Percentiles rank a stretch among this genome's conserved stretches.
phyloP scores from a whole-genome alignment of 1,140 invertebrate species.

The Chironomus striatipennis region DNA sequence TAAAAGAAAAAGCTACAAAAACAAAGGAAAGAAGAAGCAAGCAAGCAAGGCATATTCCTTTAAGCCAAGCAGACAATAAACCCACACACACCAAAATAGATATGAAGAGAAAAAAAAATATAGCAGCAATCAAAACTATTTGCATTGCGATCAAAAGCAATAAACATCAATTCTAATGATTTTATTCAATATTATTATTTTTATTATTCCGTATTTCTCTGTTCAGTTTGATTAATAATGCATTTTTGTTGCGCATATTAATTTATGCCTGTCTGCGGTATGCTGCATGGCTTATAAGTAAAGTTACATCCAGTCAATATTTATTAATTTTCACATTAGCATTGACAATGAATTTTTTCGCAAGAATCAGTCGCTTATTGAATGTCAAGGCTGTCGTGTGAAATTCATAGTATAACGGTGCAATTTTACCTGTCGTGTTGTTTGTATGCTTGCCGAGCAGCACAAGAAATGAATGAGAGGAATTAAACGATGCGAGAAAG shows the following conservation, averaged over 20 bases:
- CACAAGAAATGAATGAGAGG: no score
- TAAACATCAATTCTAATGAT: conserved; percentile 14
- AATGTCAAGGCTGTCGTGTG: conserved; percentile 11
- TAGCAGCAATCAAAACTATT: not conserved
- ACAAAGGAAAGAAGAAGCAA: no score
- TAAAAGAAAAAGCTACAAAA: no score
- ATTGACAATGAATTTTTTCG: not conserved
- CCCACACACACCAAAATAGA: not conserved
- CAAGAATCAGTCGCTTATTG: not conserved
- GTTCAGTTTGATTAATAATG: not conserved
- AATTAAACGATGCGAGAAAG: not conserved
- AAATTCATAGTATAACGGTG: conserved; percentile 12
- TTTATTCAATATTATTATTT: not conserved
- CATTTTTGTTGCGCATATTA: not conserved
- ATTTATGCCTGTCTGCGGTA: conserved; percentile 11
- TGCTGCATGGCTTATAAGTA: not conserved
- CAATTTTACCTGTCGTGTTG: not conserved
- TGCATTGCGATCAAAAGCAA: conserved; percentile 1
- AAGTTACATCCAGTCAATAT: not conserved
- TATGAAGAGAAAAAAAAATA: not conserved
- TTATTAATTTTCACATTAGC: conserved; percentile 3
- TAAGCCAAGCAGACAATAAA: not conserved
- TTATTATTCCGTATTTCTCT: not conserved
- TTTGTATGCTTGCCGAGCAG: not conserved
- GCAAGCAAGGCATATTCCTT: not conserved